phyloP scores from a whole-genome alignment of 2,113 vertebrate genomes.

The Lanius collurio region DNA sequence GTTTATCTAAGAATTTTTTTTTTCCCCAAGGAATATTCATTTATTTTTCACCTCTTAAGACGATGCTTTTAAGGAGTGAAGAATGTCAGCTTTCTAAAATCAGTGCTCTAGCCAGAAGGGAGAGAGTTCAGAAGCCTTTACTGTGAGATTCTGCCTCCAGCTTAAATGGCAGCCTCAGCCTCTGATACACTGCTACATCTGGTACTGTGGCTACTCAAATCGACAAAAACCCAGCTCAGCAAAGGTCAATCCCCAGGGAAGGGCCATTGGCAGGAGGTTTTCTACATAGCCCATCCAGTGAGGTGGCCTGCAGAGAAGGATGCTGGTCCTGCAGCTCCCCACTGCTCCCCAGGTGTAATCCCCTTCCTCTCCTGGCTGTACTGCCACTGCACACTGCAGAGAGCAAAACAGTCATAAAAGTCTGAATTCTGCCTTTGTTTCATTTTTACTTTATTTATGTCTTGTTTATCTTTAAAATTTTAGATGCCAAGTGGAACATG shows the following conservation, averaged over 20 bases:
- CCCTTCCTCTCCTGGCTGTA: neutral
- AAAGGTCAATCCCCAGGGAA: neutral
- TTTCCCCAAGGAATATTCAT: fast-evolving
- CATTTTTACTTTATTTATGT: neutral
- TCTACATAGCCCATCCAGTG: neutral
- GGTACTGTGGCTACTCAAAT: neutral
- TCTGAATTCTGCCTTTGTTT: neutral
- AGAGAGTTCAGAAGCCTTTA: neutral
- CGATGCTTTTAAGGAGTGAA: neutral
- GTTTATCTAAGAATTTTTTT: neutral
- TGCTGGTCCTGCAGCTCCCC: neutral
- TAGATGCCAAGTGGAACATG: neutral
- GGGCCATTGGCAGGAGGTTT: neutral
- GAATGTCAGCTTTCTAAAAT: neutral
- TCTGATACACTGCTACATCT: neutral
- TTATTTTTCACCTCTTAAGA: neutral
- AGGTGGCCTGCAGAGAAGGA: neutral
- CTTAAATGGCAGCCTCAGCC: neutral
- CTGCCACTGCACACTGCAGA: fast-evolving
- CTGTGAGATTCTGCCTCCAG: neutral
- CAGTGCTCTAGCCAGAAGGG: neutral
- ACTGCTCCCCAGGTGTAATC: neutral
- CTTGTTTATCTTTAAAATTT: neutral
- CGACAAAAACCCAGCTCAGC: neutral
- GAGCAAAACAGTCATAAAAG: neutral